Base-by-base conservation (phyloP, 2,888 invertebrate genomes). In the Reticulitermes lucifugus region DNA sequence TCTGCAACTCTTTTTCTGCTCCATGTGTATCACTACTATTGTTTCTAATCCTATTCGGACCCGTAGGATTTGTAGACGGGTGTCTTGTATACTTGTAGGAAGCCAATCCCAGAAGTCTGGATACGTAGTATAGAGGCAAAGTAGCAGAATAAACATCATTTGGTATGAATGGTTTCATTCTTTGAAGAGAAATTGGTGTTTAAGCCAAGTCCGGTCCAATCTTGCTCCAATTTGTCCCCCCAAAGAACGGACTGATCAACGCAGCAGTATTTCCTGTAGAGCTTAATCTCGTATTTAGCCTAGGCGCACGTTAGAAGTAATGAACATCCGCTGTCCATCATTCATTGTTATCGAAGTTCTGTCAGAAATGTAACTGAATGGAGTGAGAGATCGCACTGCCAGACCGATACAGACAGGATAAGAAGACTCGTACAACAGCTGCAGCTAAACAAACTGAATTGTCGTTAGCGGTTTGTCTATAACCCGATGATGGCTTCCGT, bases 401-500 rank as follows among this genome's bases (percentile, higher is more conserved):
- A 14, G 18, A 55, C 14, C 55, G 55, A 18, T 18, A 18, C 7
- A 12, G 73, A 46, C 43, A 46, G 77, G 46, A 77, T 46, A 77
- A 65, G 12, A 25, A 25, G 65, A 14, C 65, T 65, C 25, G 10
- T n/a, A 7, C 65, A n/a, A 43, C 77, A 77, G 46, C 77, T 46
- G 77, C 77, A 51, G 77, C 77, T 77, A 77, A 77, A 46, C 22
- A 77, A 77, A 77, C 43, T 35, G 21, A 77, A n/a, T 51, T 46
- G 77, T 77, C 77, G 22, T 35, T 35, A 73, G 29, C 41, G n/a
- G 21, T 22, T 46, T 65, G 65, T 65, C 65, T 65, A 12, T 65
- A 65, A 14, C 25, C 21, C 46, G 77, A 77, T 77, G 77, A 77
- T 7, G 12, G 77, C 46, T 77, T 77, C 77, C 77, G 21, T n/a